These are phyloP conservation scores for Marmota flaviventris DNA, from an alignment of 2,113 vertebrate genomes.

Conservation along the genomic window DNA sequence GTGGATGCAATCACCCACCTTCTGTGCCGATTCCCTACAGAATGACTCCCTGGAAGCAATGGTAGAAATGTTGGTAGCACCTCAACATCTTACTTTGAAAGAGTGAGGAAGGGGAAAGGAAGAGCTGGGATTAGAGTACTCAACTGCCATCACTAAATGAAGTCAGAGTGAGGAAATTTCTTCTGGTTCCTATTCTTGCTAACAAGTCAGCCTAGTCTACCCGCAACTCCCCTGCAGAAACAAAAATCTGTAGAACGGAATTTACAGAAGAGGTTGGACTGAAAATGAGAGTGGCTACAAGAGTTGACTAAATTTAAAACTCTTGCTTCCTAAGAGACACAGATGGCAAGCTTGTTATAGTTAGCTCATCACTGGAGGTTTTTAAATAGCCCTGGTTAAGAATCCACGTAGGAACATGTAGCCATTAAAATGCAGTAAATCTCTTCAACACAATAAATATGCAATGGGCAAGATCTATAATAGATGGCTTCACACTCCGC, in stretches of 20 bases:
- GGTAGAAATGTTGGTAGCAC: fast-evolving
- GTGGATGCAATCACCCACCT: not conserved
- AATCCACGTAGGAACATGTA: conserved; percentile 56
- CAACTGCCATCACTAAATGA: not conserved
- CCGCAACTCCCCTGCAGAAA: not conserved
- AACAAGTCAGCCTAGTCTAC: not conserved
- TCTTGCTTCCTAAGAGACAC: conserved; percentile 68
- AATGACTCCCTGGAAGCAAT: not conserved
- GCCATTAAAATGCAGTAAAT: conserved; percentile 64
- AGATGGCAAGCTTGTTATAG: conserved; percentile 79
- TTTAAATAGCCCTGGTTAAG: conserved; percentile 73
- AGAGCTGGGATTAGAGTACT: not conserved
- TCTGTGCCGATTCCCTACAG: not conserved
- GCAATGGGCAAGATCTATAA: not conserved
- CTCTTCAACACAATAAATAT: conserved; percentile 23
- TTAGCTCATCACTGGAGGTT: conserved; percentile 71
- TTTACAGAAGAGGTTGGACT: conserved; percentile 40
- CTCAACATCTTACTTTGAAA: not conserved
- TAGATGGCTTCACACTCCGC: not conserved
- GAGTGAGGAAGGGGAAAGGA: not conserved
- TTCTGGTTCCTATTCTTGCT: not conserved
- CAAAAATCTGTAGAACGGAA: not conserved
- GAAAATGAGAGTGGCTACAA: conserved; percentile 57
- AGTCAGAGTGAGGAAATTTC: not conserved
- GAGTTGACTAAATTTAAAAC: conserved; percentile 77